Conservation (phyloP, 2,797 vertebrate genomes). For the Lagorchestes hirsutus region DNA sequence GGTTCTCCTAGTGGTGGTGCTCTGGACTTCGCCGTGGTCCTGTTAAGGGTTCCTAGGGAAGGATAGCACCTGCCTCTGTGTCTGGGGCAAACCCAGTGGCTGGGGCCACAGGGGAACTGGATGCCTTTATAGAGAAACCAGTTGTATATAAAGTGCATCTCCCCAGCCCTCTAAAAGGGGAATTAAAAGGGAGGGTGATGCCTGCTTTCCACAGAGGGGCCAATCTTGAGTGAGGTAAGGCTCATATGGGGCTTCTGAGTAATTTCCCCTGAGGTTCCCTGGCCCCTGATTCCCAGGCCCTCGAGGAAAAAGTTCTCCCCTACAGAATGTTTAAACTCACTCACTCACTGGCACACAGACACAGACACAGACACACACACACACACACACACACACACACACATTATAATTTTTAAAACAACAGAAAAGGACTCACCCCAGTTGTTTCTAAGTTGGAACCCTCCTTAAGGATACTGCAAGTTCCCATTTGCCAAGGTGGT, state of each 20-base stretch:
- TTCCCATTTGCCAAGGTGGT: conserved; percentile 54
- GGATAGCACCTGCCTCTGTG: not conserved
- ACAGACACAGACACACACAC: not conserved
- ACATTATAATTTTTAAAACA: not conserved
- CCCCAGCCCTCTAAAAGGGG: not conserved
- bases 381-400: not conserved
- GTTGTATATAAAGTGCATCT: not conserved
- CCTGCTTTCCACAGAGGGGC: not conserved
- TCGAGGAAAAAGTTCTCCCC: not conserved
- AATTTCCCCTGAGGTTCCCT: not conserved
- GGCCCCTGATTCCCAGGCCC: not conserved
- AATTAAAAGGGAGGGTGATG: not conserved
- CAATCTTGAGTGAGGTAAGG: not conserved
- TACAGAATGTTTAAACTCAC: not conserved
- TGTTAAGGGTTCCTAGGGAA: conserved; percentile 60
- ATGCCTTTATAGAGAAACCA: not conserved
- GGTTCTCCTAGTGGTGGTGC: conserved; percentile 47
- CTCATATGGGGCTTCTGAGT: not conserved
- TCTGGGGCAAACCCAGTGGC: not conserved
- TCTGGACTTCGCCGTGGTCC: conserved; percentile 64
- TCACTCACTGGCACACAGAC: not conserved
- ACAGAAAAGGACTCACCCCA: not conserved
- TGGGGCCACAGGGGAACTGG: not conserved
- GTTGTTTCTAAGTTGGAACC: not conserved
- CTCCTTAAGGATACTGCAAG: conserved; percentile 7